phyloP scores from a whole-genome alignment of 37 sponge, comb jelly and placozoan genomes.

The Eunapius fragilis region DNA sequence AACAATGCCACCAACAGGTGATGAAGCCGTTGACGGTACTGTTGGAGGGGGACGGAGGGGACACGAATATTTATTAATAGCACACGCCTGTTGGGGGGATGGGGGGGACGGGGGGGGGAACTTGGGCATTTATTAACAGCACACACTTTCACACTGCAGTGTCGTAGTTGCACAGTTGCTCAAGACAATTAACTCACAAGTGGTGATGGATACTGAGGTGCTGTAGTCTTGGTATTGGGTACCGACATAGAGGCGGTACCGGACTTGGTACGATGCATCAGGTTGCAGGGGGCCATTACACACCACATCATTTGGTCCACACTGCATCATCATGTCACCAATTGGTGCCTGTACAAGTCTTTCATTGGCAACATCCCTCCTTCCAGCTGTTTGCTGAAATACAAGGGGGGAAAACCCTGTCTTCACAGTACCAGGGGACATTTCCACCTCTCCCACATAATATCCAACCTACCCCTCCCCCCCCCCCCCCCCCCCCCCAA shows the following conservation, averaged over 20 bases:
- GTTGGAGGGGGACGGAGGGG: not conserved
- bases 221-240: constrained; percentile 22
- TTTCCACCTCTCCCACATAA: no score
- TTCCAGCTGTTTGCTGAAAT: not conserved
- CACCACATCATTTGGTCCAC: constrained; percentile 24
- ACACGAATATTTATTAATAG: not conserved
- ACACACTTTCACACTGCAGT: not conserved
- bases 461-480: no score
- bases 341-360: not conserved
- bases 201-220: not conserved
- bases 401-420: no score
- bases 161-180: no score
- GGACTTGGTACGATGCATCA: constrained; percentile 26
- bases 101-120: not conserved
- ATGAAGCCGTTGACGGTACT: not conserved
- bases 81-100: no score
- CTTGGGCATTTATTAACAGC: not conserved
- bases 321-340: no score
- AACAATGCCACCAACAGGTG: not conserved
- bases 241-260: constrained; percentile 31
- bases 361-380: not conserved
- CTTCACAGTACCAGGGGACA: no score
- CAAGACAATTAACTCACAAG: constrained; percentile 15
- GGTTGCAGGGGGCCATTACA: constrained; percentile 71
- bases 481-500: no score